phyloP scores from a whole-genome alignment of 2,113 vertebrate species.

The Sebastes fasciatus region DNA sequence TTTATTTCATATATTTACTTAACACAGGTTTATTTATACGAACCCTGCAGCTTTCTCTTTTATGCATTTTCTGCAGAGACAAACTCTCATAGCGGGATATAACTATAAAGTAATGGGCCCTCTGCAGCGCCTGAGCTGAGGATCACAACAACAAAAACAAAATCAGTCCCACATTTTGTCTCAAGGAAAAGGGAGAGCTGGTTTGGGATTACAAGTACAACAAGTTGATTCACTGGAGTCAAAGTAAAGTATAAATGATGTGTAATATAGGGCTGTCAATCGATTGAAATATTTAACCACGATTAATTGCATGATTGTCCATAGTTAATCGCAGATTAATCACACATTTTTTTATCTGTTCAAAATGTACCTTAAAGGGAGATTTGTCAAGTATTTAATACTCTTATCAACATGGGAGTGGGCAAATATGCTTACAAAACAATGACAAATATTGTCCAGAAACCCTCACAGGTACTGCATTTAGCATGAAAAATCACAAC shows the following conservation, averaged over 20 bases:
- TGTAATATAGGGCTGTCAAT: too few species aligned
- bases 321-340: too few species aligned
- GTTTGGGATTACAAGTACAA: not conserved
- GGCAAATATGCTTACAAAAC: too few species aligned
- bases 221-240: not conserved
- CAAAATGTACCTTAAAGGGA: too few species aligned
- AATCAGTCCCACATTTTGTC: not conserved
- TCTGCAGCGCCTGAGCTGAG: not conserved
- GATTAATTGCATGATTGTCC: too few species aligned
- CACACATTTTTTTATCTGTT: too few species aligned
- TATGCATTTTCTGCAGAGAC: not conserved
- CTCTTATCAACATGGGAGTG: too few species aligned
- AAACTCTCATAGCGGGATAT: not conserved
- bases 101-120: not conserved
- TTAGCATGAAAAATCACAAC: too few species aligned
- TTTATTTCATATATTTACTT: slow-evolving; percentile 21
- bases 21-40: not conserved
- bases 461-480: too few species aligned
- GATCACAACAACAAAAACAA: not conserved
- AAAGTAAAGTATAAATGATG: slow-evolving; percentile 6
- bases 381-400: too few species aligned
- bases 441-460: too few species aligned
- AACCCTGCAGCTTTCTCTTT: not conserved
- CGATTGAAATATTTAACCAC: too few species aligned
- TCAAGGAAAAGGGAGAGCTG: not conserved